A percentile compares a stretch with the other conserved stretches of the same genome.
Evolutionary conservation across 2,888 invertebrate species (phyloP).

Genomic region (Hipparchia sbordonii): DNA sequence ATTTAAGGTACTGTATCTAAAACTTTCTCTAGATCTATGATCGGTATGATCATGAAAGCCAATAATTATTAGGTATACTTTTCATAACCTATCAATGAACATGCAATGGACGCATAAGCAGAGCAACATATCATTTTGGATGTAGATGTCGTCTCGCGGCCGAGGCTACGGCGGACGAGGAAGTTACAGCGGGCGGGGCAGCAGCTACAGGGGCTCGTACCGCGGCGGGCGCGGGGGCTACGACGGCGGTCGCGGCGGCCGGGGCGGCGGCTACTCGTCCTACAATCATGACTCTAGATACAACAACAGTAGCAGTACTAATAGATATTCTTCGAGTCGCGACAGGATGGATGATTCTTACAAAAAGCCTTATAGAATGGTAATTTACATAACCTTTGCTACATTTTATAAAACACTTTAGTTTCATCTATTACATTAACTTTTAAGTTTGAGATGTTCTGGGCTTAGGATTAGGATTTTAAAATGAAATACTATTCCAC

Average conservation of each 20-base stretch:
- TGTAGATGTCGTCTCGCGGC: conserved; percentile 76
- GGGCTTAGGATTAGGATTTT: neutral
- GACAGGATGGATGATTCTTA: conserved; percentile 76
- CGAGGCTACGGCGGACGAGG: conserved; percentile 65
- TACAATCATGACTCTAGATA: conserved; percentile 74
- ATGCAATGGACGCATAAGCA: neutral
- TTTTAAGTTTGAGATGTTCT: neutral
- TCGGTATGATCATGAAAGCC: too few relatives aligned
- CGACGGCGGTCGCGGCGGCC: conserved; percentile 68
- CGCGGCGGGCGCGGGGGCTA: conserved; percentile 71
- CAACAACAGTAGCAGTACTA: conserved; percentile 62
- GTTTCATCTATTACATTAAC: too few relatives aligned
- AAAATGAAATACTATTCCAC: neutral
- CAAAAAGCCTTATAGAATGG: conserved; percentile 76
- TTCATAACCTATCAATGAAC: neutral
- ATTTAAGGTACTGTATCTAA: neutral
- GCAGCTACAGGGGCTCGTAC: conserved; percentile 69
- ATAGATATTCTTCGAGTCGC: conserved; percentile 64
- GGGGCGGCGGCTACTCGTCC: conserved; percentile 69
- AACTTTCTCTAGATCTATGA: neutral
- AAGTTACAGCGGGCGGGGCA: conserved; percentile 64
- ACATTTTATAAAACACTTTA: neutral
- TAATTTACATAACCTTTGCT: conserved; percentile 40
- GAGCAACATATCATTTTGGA: conserved; percentile 8
- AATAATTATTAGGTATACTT: neutral